These are phyloP conservation scores for Pristionchus entomophagus DNA, from an alignment of 2,888 invertebrate species.

Conservation along the genomic window DNA sequence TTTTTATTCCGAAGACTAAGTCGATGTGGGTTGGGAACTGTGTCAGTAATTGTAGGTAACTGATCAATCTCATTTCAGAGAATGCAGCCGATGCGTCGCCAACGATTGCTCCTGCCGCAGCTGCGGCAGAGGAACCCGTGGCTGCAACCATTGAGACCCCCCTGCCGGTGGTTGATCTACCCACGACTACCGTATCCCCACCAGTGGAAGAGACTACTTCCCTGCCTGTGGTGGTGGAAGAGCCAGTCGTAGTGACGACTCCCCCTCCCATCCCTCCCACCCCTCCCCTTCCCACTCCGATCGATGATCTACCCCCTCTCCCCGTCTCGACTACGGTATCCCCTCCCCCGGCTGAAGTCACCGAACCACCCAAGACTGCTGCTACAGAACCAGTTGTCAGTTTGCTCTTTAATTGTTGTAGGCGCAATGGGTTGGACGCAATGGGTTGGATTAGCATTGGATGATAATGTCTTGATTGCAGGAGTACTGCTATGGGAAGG, in stretches of 20 bases:
- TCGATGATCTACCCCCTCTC: slow-evolving; percentile 44
- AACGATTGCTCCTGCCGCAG: slow-evolving; percentile 16
- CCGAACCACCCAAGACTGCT: neutral
- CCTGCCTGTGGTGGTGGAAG: slow-evolving; percentile 26
- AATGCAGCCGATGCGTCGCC: neutral
- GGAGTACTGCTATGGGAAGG: slow-evolving; percentile 45
- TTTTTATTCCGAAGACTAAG: neutral
- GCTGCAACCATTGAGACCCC: slow-evolving; percentile 27
- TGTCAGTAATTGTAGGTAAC: neutral
- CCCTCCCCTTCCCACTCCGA: slow-evolving; percentile 24
- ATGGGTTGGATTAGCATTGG: neutral
- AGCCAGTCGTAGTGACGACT: slow-evolving; percentile 28
- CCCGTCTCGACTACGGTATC: slow-evolving; percentile 31
- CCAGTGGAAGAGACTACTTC: slow-evolving; percentile 31
- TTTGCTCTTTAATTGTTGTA: neutral
- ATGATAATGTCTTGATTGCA: neutral
- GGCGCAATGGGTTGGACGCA: neutral
- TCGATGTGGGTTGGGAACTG: slow-evolving; percentile 13
- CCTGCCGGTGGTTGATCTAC: slow-evolving; percentile 20
- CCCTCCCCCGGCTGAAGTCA: neutral
- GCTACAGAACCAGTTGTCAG: neutral
- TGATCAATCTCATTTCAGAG: neutral
- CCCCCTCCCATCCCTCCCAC: slow-evolving; percentile 39
- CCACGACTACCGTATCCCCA: slow-evolving; percentile 33
- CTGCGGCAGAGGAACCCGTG: slow-evolving; percentile 37